Evolutionary conservation across 1,140 invertebrate genomes (phyloP).

Genomic region (Carposina sasakii): DNA sequence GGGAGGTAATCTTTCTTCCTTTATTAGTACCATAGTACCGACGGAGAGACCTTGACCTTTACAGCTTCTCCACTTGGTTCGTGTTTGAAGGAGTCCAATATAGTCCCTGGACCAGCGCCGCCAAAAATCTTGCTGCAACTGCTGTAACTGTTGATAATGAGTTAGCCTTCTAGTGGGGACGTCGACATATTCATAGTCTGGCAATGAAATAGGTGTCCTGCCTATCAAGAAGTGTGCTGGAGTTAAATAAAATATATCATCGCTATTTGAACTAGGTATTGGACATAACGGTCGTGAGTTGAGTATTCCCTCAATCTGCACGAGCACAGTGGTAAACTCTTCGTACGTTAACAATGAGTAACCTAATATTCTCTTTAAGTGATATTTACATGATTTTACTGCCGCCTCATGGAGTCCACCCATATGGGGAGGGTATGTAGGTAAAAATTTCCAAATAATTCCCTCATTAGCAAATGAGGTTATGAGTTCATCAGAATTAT

Average conservation of each 20-base stretch:
- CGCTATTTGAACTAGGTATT: background rate
- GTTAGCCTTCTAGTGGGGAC: background rate
- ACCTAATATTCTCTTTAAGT: constrained; percentile 6
- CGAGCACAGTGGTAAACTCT: constrained; percentile 2
- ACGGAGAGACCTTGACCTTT: background rate
- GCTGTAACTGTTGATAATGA: background rate
- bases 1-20: background rate
- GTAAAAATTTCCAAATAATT: background rate
- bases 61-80: background rate
- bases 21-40: background rate
- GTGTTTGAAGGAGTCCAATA: background rate
- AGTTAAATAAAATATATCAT: background rate
- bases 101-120: background rate
- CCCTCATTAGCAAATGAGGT: constrained; percentile 1
- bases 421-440: background rate
- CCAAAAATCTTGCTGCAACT: background rate
- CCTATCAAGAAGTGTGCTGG: constrained; percentile 2
- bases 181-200: background rate
- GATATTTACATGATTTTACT: constrained; percentile 2
- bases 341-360: constrained; percentile 2
- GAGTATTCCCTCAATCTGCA: constrained; percentile 2
- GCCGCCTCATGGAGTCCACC: constrained; percentile 3
- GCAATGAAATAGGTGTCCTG: background rate
- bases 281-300: background rate
- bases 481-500: background rate